phyloP scores from a whole-genome alignment of 2,888 invertebrate species.

The Acleris laterana region DNA sequence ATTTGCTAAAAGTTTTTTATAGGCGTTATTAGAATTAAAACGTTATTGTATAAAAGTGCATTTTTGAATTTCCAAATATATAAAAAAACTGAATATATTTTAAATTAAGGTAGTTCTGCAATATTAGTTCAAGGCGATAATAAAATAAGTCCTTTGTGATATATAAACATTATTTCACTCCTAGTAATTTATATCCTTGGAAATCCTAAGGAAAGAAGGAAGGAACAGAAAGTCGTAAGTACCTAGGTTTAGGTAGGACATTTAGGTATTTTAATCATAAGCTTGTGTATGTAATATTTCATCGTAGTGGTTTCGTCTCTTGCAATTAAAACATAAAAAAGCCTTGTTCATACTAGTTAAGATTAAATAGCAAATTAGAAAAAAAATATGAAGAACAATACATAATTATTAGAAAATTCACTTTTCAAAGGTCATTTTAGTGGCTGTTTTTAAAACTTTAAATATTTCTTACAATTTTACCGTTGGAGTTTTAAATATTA shows the following conservation, averaged over 20 bases:
- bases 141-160: constrained; percentile 35
- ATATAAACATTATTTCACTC: constrained; percentile 22
- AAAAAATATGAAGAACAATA: constrained; percentile 33
- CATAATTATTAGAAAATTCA: constrained; percentile 34
- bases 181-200: constrained; percentile 8
- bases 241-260: constrained; percentile 1
- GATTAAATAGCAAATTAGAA: constrained; percentile 31
- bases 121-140: constrained; percentile 36
- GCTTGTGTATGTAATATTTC: constrained; percentile 27
- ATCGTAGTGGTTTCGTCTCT: constrained; percentile 31
- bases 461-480: constrained; percentile 37
- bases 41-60: background rate
- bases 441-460: constrained; percentile 38
- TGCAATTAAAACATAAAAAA: constrained; percentile 30
- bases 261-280: constrained; percentile 21
- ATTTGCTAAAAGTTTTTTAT: constrained; percentile 6
- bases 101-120: constrained; percentile 20
- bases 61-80: background rate
- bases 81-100: constrained; percentile 9
- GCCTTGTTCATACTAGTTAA: constrained; percentile 36
- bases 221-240: background rate
- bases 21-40: constrained; percentile 2
- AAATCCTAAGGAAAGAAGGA: no score
- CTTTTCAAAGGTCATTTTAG: constrained; percentile 35
- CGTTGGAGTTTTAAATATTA: constrained; percentile 36